Conservation (phyloP, 2,113 vertebrate species). For the Naja naja region DNA sequence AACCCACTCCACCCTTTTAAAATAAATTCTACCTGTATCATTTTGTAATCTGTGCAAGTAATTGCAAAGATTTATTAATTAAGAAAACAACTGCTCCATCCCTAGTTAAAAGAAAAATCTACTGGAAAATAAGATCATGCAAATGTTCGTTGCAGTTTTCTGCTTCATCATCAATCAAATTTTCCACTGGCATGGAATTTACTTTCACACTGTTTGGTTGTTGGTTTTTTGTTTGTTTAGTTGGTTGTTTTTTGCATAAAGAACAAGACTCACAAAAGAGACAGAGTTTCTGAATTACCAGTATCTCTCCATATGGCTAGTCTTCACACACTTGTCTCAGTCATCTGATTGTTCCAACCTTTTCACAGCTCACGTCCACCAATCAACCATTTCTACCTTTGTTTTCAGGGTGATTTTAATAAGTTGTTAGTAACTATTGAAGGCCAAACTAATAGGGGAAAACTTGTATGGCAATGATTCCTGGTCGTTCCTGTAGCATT, state of each 20-base stretch:
- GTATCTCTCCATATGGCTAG: slow-evolving; percentile 33
- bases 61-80: slow-evolving; percentile 10
- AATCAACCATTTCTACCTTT: slow-evolving; percentile 35
- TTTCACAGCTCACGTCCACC: slow-evolving; percentile 1
- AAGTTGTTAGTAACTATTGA: slow-evolving; percentile 23
- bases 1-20: neutral
- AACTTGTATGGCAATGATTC: slow-evolving; percentile 56
- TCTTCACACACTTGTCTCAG: slow-evolving; percentile 29
- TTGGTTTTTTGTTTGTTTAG: slow-evolving; percentile 11
- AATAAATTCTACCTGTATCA: neutral
- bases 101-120: neutral
- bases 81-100: slow-evolving; percentile 25
- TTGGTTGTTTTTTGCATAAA: slow-evolving; percentile 32
- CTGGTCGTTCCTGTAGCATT: slow-evolving; percentile 53
- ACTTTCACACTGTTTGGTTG: slow-evolving; percentile 8
- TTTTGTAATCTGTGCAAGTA: slow-evolving; percentile 11
- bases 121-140: slow-evolving; percentile 18
- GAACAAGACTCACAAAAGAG: neutral
- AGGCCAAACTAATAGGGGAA: slow-evolving; percentile 17
- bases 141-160: slow-evolving; percentile 34
- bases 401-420: slow-evolving; percentile 52
- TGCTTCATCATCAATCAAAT: slow-evolving; percentile 23
- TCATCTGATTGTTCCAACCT: slow-evolving; percentile 38
- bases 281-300: slow-evolving; percentile 12
- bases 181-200: slow-evolving; percentile 26